Evolutionary conservation across 2,797 vertebrate genomes (phyloP), one percentile per base, ranked within the genome.

Genomic region (Benthosema pterotum): DNA sequence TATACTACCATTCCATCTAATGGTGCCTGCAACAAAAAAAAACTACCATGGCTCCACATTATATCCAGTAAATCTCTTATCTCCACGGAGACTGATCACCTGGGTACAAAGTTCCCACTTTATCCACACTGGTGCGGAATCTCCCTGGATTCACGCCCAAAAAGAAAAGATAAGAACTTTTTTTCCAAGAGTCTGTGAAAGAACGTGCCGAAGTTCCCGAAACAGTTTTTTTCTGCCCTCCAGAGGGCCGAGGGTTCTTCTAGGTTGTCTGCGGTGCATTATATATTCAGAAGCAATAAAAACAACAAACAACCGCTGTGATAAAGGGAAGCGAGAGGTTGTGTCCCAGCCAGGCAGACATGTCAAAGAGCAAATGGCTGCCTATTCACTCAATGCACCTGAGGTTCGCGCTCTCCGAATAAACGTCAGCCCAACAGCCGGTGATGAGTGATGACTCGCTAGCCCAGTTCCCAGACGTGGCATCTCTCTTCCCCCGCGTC

Each of bases 391-490:
- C 48, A 16, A n/a, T 9, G 79, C 74, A 85, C 80, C 83, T 77
- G 75, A 9, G 1, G 68, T 76, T 69, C 69, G 67, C 57, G 3
- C 65, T 43, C 65, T 51, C 52, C 32, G 58, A 63, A 57, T 72
- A 71, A 78, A 78, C 79, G 84, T 83, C 85, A 83, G 71, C 67
- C 13, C 60, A 75, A 69, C 65, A 71, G 65, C 52, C 43, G 2
- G 60, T 82, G 84, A 86, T 82, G 84, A 86, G 75, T 85, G 83
- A 86, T 84, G 83, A 67, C 73, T 86, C 68, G 57, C 69, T 83
- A 77, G 80, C 68, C 56, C 64, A 72, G 70, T 69, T 38, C 65
- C 11, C 52, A 13, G 71, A 64, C 69, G 66, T 67, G 79, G 32
- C 16, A 61, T 77, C 71, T 69, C 66, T 8, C 57, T 71, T 51